phyloP scores from a whole-genome alignment of 2,113 vertebrate genomes.

The Arothron firmamentum region DNA sequence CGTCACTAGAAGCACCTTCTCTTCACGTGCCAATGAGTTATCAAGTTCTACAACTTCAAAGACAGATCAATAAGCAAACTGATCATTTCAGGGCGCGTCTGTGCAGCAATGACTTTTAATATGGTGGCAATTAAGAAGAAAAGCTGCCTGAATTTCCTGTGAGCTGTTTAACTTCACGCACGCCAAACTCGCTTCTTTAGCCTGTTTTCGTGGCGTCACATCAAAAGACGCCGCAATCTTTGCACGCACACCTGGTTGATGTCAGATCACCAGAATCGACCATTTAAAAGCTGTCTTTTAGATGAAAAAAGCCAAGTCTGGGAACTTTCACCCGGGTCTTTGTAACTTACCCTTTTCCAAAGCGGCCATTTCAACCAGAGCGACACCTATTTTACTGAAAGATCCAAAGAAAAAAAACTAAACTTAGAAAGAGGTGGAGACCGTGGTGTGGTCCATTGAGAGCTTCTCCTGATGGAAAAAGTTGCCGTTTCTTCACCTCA shows the following conservation, averaged over 20 bases:
- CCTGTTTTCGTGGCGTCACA: constrained; percentile 8
- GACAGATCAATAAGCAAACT: too few relatives aligned
- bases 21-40: too few relatives aligned
- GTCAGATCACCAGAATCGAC: not conserved
- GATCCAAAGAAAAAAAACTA: not conserved
- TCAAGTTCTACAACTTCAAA: too few relatives aligned
- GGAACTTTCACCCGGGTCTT: constrained; percentile 5
- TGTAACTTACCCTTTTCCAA: constrained; percentile 46
- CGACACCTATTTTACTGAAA: constrained; percentile 11
- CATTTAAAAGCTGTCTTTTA: not conserved
- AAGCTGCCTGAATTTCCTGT: constrained; percentile 7
- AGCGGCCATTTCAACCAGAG: constrained; percentile 46
- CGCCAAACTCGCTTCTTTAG: constrained; percentile 1
- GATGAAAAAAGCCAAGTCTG: not conserved
- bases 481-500: constrained; percentile 31
- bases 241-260: not conserved
- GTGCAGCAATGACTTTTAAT: too few relatives aligned
- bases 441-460: constrained; percentile 23
- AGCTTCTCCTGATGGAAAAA: constrained; percentile 39
- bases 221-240: not conserved
- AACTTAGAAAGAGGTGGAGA: constrained; percentile 17
- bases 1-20: too few relatives aligned
- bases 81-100: too few relatives aligned
- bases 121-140: not conserved
- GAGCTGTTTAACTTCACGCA: constrained; percentile 39